A percentile compares a stretch with the other conserved stretches of the same genome.
Conservation (phyloP, 2,888 invertebrate species). For the Torymus tubicola region DNA sequence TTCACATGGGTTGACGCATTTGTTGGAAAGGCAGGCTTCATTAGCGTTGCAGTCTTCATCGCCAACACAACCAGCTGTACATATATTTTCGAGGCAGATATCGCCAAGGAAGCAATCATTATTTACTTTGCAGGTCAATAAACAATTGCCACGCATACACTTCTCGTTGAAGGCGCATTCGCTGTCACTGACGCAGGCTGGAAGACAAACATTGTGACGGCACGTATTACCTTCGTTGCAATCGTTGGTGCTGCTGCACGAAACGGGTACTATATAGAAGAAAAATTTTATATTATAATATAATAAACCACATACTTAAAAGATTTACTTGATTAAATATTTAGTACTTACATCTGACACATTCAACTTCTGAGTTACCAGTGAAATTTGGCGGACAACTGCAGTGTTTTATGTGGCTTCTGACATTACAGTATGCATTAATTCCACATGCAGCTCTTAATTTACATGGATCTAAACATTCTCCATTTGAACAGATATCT, state of each 20-base stretch:
- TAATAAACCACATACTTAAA: no score
- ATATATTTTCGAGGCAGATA: constrained; percentile 91
- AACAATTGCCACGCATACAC: constrained; percentile 88
- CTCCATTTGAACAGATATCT: constrained; percentile 89
- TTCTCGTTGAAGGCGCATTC: constrained; percentile 94
- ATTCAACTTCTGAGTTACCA: constrained; percentile 89
- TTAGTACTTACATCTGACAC: constrained; percentile 85
- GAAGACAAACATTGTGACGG: constrained; percentile 89
- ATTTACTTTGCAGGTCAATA: constrained; percentile 92
- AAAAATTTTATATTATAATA: not conserved
- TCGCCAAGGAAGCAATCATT: constrained; percentile 95
- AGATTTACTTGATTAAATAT: not conserved
- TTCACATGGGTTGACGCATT: constrained; percentile 87
- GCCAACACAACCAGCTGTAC: constrained; percentile 89
- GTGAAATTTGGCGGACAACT: constrained; percentile 91
- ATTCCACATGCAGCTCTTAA: constrained; percentile 88
- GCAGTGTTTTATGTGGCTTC: constrained; percentile 87
- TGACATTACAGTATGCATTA: constrained; percentile 86
- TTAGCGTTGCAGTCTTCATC: constrained; percentile 92
- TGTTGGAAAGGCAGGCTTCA: constrained; percentile 88
- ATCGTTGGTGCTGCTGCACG: constrained; percentile 84
- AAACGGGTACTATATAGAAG: constrained; percentile 82
- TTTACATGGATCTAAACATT: constrained; percentile 89
- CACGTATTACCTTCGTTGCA: constrained; percentile 86
- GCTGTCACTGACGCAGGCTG: constrained; percentile 85